Evolutionary conservation across 2,888 invertebrate species (phyloP), one percentile per base, ranked within the genome.

Genomic region (Philereme vetulata): DNA sequence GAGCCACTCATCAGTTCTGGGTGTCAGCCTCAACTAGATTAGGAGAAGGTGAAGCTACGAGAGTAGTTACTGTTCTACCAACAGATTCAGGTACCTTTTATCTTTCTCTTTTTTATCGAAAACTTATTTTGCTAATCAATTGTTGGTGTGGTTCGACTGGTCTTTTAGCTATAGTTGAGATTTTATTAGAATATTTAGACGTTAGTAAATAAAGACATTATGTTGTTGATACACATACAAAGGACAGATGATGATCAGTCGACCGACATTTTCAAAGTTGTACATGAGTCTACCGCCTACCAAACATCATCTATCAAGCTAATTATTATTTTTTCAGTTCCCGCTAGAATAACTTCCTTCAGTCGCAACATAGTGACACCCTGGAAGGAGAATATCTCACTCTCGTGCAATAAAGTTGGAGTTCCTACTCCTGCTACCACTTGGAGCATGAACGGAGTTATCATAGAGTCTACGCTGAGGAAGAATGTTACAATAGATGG

Each of bases 341-440:
- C 97, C 47, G 98, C 98, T 42, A 93, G 95, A 82, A 97, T 98
- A 80, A 96, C 97, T 4, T 97, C 97, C 51, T 98, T 98, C 85
- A 96, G 97, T 70, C 93, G 95, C 65, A 94, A 94, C 71, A 94
- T 96, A 66, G 93, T 96, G 35, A 96, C 95, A 4, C 97, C 97
- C 1, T 98, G 98, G 97, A 97, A 97, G 76, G 96, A 96, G 80
- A 95, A 97, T 74, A 94, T 98, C 42, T 95, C 95, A 35, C 86
- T 98, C 40, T 95, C 96, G 0, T 98, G 98, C 78, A 95, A 95
- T 71, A 95, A 96, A 81, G 97, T 98, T 0, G 98, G 98, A 3
- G 92, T 95, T 1, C 97, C 98, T 0, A 91, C 94, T 3, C 97
- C 97, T 0, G 93, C 94, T 0, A 95, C 96, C 32, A 93, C 94